These are phyloP conservation scores for Potamarius usumacintae DNA, from an alignment of 2,113 vertebrate species.

Conservation along the genomic window DNA sequence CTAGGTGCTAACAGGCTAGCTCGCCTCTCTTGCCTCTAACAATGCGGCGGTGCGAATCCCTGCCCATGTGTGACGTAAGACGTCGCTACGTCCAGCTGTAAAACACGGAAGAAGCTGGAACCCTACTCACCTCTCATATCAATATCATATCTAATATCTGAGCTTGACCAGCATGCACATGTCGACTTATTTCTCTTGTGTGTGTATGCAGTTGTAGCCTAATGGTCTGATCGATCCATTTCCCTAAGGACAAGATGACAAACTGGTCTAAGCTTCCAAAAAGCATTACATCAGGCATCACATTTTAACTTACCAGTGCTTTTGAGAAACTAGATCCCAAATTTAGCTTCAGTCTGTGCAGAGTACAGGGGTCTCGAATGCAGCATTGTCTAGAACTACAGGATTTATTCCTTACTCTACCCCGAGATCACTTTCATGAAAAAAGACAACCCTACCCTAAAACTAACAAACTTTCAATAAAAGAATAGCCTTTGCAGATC, in stretches of 20 bases:
- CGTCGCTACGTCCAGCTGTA: conserved; percentile 59
- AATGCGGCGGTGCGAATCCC: conserved; percentile 70
- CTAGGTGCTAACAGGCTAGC: conserved; percentile 58
- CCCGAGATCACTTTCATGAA: neutral
- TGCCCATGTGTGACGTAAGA: conserved; percentile 47
- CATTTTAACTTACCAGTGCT: neutral
- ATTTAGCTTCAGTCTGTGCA: neutral
- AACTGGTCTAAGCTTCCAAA: neutral
- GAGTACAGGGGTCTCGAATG: neutral
- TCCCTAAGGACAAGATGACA: neutral
- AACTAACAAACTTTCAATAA: neutral
- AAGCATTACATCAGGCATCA: neutral
- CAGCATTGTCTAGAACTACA: neutral
- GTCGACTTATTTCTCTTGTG: neutral
- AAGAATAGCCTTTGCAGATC: neutral
- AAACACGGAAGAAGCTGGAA: conserved; percentile 55
- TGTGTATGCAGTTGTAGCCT: neutral
- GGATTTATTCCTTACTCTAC: neutral
- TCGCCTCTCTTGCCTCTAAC: conserved; percentile 72
- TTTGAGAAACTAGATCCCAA: neutral
- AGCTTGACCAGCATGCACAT: neutral
- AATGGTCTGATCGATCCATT: neutral
- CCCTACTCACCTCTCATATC: neutral
- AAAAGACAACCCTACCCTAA: too few species aligned
- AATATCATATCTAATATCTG: neutral